phyloP scores from a whole-genome alignment of 1,140 invertebrate genomes.

The Akabosia matsudoensis region DNA sequence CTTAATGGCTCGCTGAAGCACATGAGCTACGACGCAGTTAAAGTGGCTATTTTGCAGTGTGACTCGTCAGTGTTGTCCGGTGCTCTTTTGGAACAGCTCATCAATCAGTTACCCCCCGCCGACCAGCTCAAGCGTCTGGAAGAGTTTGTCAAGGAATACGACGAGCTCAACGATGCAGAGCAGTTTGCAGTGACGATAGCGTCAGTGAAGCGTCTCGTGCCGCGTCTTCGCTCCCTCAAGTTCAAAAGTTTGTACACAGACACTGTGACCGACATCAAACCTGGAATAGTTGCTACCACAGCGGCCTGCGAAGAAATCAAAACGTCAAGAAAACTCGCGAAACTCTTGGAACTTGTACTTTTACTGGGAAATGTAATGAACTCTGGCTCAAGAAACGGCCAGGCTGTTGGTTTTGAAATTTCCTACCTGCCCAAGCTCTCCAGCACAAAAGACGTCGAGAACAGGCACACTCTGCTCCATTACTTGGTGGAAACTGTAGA shows the following conservation, averaged over 20 bases:
- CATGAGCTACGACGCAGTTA: slow-evolving; percentile 79
- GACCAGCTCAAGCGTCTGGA: slow-evolving; percentile 82
- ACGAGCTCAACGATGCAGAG: slow-evolving; percentile 87
- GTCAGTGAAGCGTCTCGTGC: slow-evolving; percentile 79
- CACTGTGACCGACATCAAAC: slow-evolving; percentile 84
- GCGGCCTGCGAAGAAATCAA: slow-evolving; percentile 94
- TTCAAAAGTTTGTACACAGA: slow-evolving; percentile 84
- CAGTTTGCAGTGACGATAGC: slow-evolving; percentile 86
- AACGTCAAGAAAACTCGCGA: slow-evolving; percentile 82
- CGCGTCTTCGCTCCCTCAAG: slow-evolving; percentile 81
- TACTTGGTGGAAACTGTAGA: slow-evolving; percentile 86
- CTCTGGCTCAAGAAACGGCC: slow-evolving; percentile 85
- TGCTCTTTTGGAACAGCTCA: slow-evolving; percentile 76
- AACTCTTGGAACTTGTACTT: slow-evolving; percentile 83
- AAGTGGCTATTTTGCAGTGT: slow-evolving; percentile 75
- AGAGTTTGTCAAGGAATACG: slow-evolving; percentile 70
- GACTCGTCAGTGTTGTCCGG: slow-evolving; percentile 78
- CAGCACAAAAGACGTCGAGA: slow-evolving; percentile 91
- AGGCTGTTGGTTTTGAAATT: slow-evolving; percentile 94
- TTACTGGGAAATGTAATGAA: slow-evolving; percentile 94
- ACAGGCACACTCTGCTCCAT: slow-evolving; percentile 87
- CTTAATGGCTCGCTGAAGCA: slow-evolving; percentile 85
- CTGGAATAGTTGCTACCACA: slow-evolving; percentile 89
- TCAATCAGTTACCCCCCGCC: slow-evolving; percentile 82
- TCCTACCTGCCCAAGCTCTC: slow-evolving; percentile 90